Evolutionary conservation across 2,888 invertebrate species (phyloP), one percentile per base, ranked within the genome.

Genomic region (Brachyopa scutellaris): DNA sequence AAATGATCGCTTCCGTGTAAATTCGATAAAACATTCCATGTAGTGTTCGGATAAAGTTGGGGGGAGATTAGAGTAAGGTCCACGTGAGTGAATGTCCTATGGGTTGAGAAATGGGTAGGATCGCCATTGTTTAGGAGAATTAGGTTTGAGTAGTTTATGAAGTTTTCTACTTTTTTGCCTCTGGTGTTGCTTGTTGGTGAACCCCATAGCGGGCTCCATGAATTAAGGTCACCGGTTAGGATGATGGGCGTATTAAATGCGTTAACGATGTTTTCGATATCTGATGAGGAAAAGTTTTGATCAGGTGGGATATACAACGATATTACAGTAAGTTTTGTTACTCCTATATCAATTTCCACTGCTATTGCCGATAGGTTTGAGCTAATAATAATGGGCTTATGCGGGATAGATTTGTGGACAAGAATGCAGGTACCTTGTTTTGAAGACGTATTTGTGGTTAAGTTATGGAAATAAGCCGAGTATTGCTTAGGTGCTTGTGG

Each of bases 81-180:
- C 3, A 26, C 26, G 6, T 26, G 26, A 26, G 23, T 26, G 26
- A 21, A 5, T n/a, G 47, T 19, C 6, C 47, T 19, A 6, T 26
- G 26, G 11, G 21, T 47, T 1, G 74, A 74, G n/a, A 74, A 74
- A 19, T 74, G 47, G 9, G 57, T 64, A 5, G 72, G 40, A 2
- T 61, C 51, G 4, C 42, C 36, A 31, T 51, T 21, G 23, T 49
- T 73, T n/a, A 49, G 19, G 33, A 33, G 23, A n/a, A 69, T 15
- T 8, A 55, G 9, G 15, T 70, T 19, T 36, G 21, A 15, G 2
- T n/a, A n/a, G n/a, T n/a, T n/a, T n/a, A n/a, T n/a, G n/a, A n/a
- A n/a, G n/a, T n/a, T n/a, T n/a, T n/a, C n/a, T n/a, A 70, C 31
- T 11, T 8, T 19, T 17, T 21, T 57, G 2, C 33, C 69, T 9